Base-by-base conservation (phyloP, 2,888 invertebrate genomes). In the Phengaris alcon region DNA sequence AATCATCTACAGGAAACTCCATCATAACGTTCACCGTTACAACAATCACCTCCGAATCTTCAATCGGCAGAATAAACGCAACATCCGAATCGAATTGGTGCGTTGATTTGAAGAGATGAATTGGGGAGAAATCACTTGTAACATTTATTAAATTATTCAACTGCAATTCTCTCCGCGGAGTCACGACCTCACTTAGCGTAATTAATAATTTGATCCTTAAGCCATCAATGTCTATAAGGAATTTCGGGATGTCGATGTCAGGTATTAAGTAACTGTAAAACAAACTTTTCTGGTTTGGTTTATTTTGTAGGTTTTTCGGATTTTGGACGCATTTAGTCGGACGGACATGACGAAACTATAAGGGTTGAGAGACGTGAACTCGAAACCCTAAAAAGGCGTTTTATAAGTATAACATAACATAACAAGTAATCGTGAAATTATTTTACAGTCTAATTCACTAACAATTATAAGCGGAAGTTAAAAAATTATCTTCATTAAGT, bases 51-150 rank as follows among this genome's bases (percentile, higher is more conserved):
- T 72, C 22, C 22, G 13, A 52, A 72, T 22, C 72, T 35, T 72
- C 72, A 72, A 72, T 72, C 72, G 13, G 52, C 13, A 10, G 54
- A 52, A 72, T 69, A 48, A 52, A 54, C 35, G 72, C 22, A 13
- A 52, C 72, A 54, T 72, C 72, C 72, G 72, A 72, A 72, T 72
- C 35, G 54, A 72, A 54, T 72, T 72, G 48, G 10, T 35, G 52
- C 52, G 12, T 52, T 54, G 52, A 64, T 64, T 64, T 64, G 12
- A n/a, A n/a, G n/a, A n/a, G 35, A 13, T 35, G 35, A 64, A 64
- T 64, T 64, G 64, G 64, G 35, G 64, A 35, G 64, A 64, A 44
- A 12, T 64, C 64, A 6, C 64, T 64, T 64, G 59, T 1, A 10
- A 64, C 48, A 6, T 44, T 44, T 3, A 64, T 35, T 10, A 64